Percentiles rank a stretch among this genome's conserved stretches.
Evolutionary conservation across 2,797 vertebrate genomes (phyloP).

Genomic region (Tokudaia tokunoshimensis): DNA sequence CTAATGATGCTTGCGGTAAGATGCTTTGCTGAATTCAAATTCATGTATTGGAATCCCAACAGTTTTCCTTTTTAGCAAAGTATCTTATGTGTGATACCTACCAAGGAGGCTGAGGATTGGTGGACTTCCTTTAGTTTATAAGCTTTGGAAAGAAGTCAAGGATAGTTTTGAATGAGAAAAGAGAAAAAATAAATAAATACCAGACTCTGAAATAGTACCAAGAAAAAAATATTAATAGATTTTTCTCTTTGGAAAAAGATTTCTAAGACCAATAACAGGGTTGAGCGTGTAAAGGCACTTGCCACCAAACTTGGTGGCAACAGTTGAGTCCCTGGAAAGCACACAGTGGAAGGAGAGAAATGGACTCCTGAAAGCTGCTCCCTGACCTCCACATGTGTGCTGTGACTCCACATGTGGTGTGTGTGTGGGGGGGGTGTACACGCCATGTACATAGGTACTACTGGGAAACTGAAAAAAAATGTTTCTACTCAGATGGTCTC

Average conservation of each 20-base stretch:
- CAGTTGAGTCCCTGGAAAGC: not conserved
- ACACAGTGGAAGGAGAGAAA: not conserved
- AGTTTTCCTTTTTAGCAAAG: slow-evolving; percentile 52
- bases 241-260: slow-evolving; percentile 24
- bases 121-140: slow-evolving; percentile 36
- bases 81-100: not conserved
- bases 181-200: not conserved
- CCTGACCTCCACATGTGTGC: not conserved
- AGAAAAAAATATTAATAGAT: slow-evolving; percentile 61
- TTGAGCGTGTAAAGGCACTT: not conserved
- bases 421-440: not conserved
- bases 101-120: slow-evolving; percentile 61
- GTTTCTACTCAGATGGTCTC: not conserved
- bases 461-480: not conserved
- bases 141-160: slow-evolving; percentile 63
- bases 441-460: not conserved
- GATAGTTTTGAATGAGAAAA: slow-evolving; percentile 15
- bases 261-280: not conserved
- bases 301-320: not conserved
- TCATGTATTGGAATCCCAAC: not conserved
- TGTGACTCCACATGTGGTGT: not conserved
- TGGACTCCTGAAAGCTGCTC: not conserved
- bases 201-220: slow-evolving; percentile 48
- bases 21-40: not conserved
- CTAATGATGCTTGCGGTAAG: not conserved